Conservation (phyloP, 2,797 vertebrate species). For the Loriculus beryllinus region DNA sequence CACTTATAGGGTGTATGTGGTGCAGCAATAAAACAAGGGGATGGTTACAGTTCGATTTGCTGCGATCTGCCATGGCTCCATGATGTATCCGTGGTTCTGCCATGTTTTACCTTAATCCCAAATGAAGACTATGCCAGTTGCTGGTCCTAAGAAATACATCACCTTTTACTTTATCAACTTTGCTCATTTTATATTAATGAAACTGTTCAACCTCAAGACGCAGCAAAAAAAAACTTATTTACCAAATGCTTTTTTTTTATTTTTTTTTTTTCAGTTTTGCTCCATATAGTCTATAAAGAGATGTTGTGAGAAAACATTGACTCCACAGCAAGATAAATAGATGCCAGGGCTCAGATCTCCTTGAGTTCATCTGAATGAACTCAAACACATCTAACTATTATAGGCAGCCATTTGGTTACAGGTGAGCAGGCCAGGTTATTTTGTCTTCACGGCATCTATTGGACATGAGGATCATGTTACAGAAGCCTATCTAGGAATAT, state of each 20-base stretch:
- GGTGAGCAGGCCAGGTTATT: background rate
- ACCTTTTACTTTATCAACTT: background rate
- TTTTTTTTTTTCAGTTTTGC: background rate
- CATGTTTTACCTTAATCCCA: background rate
- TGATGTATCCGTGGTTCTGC: background rate
- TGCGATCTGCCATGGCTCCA: background rate
- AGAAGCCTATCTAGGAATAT: background rate
- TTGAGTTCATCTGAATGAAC: background rate
- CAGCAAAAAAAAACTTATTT: background rate
- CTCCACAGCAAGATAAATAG: background rate
- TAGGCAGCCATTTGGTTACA: background rate
- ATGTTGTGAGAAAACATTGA: background rate
- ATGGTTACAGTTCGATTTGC: background rate
- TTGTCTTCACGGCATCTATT: background rate
- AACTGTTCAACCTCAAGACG: background rate
- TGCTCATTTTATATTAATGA: background rate
- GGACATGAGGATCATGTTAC: background rate
- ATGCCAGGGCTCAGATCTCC: background rate
- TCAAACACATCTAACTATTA: background rate
- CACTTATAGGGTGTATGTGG: background rate
- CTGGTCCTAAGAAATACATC: background rate
- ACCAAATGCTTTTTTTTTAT: accelerated
- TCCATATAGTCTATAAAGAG: background rate
- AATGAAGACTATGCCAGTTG: background rate
- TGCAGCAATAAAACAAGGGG: background rate